Conservation (phyloP, 2,797 vertebrate genomes). For the Danio choprae region DNA sequence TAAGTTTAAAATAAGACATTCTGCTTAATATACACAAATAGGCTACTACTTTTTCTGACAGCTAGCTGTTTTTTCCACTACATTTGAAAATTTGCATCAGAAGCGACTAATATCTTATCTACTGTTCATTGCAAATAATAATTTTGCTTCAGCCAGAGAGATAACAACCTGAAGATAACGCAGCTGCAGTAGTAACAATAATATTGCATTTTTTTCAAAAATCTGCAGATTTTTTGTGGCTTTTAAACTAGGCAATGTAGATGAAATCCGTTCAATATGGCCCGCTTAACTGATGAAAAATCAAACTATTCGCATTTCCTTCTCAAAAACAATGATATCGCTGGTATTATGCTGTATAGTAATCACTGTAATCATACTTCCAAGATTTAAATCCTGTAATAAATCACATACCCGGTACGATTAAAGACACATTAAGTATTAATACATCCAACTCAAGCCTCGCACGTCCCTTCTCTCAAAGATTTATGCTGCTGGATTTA, state of each 20-base stretch:
- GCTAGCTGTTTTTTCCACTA: background rate
- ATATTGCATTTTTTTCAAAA: slow-evolving; percentile 9
- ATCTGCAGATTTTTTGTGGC: background rate
- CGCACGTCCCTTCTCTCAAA: slow-evolving; percentile 47
- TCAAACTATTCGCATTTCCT: slow-evolving; percentile 4
- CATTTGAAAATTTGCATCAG: background rate
- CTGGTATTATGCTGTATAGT: slow-evolving; percentile 37
- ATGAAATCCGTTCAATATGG: slow-evolving; percentile 25
- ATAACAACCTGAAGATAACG: background rate
- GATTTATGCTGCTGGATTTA: slow-evolving; percentile 31
- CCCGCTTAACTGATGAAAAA: background rate
- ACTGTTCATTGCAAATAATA: slow-evolving; percentile 10
- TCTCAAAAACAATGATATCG: slow-evolving; percentile 1
- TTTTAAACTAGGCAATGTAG: slow-evolving; percentile 20
- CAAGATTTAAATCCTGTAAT: slow-evolving; percentile 20
- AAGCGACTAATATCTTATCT: slow-evolving; percentile 6
- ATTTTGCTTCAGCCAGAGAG: slow-evolving; percentile 5
- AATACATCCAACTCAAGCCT: slow-evolving; percentile 30
- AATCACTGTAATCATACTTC: slow-evolving; percentile 6
- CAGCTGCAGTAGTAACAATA: background rate
- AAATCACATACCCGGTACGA: slow-evolving; percentile 7
- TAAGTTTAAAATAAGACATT: background rate
- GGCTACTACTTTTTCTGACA: background rate
- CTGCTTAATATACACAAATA: background rate
- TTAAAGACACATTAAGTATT: slow-evolving; percentile 41